Percentiles rank a stretch among this genome's conserved stretches.
Conservation (phyloP, 2,113 vertebrate species). For the Leucopsar rothschildi region DNA sequence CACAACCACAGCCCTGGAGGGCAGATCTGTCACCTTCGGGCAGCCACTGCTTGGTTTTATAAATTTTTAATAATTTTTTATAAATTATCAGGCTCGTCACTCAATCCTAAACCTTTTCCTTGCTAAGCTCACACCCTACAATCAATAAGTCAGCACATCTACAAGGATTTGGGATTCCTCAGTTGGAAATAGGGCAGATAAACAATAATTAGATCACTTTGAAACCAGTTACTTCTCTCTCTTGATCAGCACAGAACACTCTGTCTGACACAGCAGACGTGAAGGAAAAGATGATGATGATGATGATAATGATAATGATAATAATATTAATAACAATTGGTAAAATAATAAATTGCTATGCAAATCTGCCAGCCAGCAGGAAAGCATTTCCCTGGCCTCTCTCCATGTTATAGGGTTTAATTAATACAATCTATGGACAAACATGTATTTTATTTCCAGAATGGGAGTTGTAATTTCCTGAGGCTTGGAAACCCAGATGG, state of each 20-base stretch:
- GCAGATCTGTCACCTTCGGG: neutral
- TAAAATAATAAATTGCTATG: neutral
- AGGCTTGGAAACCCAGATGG: slow-evolving; percentile 64
- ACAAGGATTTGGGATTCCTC: neutral
- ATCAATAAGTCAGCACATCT: neutral
- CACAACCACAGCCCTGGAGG: neutral
- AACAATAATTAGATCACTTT: neutral
- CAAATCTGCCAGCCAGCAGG: neutral
- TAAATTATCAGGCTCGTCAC: neutral
- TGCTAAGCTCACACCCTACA: neutral
- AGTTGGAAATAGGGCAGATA: neutral
- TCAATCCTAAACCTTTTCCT: neutral
- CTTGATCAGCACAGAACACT: neutral
- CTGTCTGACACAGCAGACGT: neutral
- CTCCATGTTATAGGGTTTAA: neutral
- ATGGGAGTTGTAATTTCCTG: slow-evolving; percentile 69
- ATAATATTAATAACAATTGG: neutral
- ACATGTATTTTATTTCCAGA: slow-evolving; percentile 40
- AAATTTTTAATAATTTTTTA: neutral
- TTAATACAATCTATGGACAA: slow-evolving; percentile 40
- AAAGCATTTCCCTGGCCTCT: neutral
- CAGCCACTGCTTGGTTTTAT: neutral
- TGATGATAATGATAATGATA: neutral
- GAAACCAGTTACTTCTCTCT: neutral
- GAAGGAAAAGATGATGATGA: neutral